Percentiles rank a stretch among this genome's conserved stretches.
These are phyloP conservation scores for Amphiprion clarkii DNA, from an alignment of 2,797 vertebrate species.

Conservation along the genomic window DNA sequence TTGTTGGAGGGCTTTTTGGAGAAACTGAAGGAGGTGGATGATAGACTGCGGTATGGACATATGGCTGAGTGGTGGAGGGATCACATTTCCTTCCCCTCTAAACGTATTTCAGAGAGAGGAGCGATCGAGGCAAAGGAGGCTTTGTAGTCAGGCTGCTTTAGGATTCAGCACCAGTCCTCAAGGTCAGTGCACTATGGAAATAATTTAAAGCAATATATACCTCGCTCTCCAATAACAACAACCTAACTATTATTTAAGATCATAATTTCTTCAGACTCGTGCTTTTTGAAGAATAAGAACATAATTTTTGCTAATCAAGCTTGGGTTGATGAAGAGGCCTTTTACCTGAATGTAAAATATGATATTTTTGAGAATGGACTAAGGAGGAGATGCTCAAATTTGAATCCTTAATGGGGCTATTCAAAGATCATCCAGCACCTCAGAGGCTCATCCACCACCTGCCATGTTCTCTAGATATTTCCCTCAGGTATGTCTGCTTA, in stretches of 20 bases:
- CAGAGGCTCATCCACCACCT: conserved; percentile 50
- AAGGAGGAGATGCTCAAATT: conserved; percentile 28
- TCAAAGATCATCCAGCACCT: conserved; percentile 33
- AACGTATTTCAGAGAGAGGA: conserved; percentile 30
- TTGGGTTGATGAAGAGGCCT: not conserved
- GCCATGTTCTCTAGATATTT: conserved; percentile 42
- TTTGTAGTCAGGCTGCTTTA: conserved; percentile 40
- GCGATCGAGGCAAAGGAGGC: conserved; percentile 15
- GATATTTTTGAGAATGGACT: not conserved
- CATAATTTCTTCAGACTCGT: not conserved
- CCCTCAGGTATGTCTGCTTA: conserved; percentile 43
- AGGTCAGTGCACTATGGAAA: conserved; percentile 50
- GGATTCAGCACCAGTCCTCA: conserved; percentile 48
- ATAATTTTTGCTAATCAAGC: not conserved
- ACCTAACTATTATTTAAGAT: not conserved
- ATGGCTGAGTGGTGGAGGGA: conserved; percentile 41
- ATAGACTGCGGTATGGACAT: conserved; percentile 45
- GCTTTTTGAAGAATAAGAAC: not conserved
- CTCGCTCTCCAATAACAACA: not conserved
- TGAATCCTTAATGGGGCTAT: conserved; percentile 11
- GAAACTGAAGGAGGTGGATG: conserved; percentile 52
- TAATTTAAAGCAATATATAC: conserved; percentile 33
- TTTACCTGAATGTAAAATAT: conserved; percentile 6
- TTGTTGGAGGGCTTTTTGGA: conserved; percentile 64
- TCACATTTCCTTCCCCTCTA: conserved; percentile 43